phyloP scores from a whole-genome alignment of 2,888 invertebrate genomes.

The Pachycephus smyrnensis region DNA sequence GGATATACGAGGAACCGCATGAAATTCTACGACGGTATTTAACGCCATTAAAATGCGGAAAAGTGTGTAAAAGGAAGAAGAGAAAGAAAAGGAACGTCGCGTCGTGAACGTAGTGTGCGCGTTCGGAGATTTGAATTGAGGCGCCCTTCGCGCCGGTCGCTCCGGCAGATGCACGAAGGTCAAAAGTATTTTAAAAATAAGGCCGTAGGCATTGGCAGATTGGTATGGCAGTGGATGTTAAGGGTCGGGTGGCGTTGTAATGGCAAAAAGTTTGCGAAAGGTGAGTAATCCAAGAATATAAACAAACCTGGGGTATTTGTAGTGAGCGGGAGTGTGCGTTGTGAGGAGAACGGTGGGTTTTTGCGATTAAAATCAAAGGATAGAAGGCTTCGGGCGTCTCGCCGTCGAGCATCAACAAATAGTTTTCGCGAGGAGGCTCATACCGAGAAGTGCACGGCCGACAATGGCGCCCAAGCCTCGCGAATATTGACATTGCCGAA shows the following conservation, averaged over 20 bases:
- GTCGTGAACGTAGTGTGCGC: slow-evolving; percentile 9
- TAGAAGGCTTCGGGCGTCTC: slow-evolving; percentile 37
- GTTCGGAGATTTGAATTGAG: slow-evolving; percentile 51
- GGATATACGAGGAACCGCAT: too few species aligned
- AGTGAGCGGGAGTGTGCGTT: slow-evolving; percentile 1
- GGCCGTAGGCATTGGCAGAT: slow-evolving; percentile 63
- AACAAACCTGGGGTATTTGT: slow-evolving; percentile 27
- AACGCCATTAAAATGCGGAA: not conserved
- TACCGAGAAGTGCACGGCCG: slow-evolving; percentile 52
- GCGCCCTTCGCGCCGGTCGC: slow-evolving; percentile 56
- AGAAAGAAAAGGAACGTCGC: not conserved
- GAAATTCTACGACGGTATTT: too few species aligned
- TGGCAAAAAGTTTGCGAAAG: slow-evolving; percentile 83
- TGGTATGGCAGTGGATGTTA: slow-evolving; percentile 78
- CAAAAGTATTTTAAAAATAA: slow-evolving; percentile 67
- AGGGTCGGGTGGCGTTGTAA: slow-evolving; percentile 84
- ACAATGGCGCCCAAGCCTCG: slow-evolving; percentile 64
- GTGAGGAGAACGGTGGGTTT: slow-evolving; percentile 29
- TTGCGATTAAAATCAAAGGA: slow-evolving; percentile 39
- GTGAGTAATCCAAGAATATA: slow-evolving; percentile 70
- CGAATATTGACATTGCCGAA: slow-evolving; percentile 61
- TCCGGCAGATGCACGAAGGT: slow-evolving; percentile 66
- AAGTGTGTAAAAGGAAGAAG: slow-evolving; percentile 19
- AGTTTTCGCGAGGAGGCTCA: slow-evolving; percentile 47
- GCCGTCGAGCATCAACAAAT: slow-evolving; percentile 17